phyloP scores from a whole-genome alignment of 2,797 vertebrate genomes.

The Poecilia picta region DNA sequence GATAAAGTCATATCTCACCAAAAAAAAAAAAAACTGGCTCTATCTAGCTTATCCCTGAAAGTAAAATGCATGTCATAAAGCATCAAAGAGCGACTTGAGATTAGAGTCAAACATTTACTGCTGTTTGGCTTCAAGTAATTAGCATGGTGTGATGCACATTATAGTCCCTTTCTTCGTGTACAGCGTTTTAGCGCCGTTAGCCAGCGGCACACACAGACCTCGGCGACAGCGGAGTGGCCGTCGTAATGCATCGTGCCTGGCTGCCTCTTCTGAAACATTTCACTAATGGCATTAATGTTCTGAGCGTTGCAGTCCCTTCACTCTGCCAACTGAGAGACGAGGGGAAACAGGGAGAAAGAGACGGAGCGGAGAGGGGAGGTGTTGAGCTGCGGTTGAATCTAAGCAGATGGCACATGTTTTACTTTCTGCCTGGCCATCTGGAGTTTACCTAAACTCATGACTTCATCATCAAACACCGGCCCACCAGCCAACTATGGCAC shows the following conservation, averaged over 20 bases:
- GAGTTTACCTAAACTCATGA: slow-evolving; percentile 86
- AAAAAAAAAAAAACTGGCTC: not conserved
- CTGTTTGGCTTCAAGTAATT: slow-evolving; percentile 1
- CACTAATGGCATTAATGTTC: slow-evolving; percentile 83
- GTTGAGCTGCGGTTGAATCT: slow-evolving; percentile 81
- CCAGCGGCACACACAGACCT: slow-evolving; percentile 50
- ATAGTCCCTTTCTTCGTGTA: slow-evolving; percentile 26
- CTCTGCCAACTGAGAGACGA: slow-evolving; percentile 73
- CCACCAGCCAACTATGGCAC: slow-evolving; percentile 78
- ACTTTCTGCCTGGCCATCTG: slow-evolving; percentile 84
- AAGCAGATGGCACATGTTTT: slow-evolving; percentile 88
- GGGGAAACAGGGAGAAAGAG: slow-evolving; percentile 32
- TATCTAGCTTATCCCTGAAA: not conserved
- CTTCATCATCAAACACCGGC: slow-evolving; percentile 84
- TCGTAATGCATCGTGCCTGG: slow-evolving; percentile 80
- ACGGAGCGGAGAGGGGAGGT: slow-evolving; percentile 43
- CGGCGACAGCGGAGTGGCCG: slow-evolving; percentile 65
- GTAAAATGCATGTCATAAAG: not conserved
- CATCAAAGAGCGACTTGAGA: not conserved
- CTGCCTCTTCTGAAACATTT: slow-evolving; percentile 84
- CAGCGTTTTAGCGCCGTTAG: slow-evolving; percentile 30
- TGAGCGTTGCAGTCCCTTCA: slow-evolving; percentile 66
- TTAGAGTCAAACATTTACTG: not conserved
- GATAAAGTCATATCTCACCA: too few relatives aligned
- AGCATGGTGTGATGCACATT: slow-evolving; percentile 1